These are phyloP conservation scores for Watsonalla binaria DNA, from an alignment of 2,888 invertebrate genomes.

Conservation along the genomic window DNA sequence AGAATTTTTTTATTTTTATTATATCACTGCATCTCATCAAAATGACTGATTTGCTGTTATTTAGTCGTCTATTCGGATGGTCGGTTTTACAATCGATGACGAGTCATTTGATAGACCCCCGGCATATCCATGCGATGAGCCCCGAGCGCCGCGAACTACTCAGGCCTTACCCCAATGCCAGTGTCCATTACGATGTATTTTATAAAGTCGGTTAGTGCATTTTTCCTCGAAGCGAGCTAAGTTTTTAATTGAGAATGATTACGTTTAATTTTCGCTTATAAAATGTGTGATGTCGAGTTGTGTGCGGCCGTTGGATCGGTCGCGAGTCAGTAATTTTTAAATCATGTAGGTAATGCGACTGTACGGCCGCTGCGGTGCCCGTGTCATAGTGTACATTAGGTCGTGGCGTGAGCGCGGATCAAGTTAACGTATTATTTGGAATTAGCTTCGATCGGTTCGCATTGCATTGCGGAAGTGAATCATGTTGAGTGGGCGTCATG, in stretches of 20 bases:
- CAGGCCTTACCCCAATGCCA: constrained; percentile 59
- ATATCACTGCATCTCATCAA: too few species aligned
- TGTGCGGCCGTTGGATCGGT: constrained; percentile 20
- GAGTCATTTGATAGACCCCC: too few species aligned
- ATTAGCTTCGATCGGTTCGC: constrained; percentile 33
- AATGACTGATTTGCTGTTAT: too few species aligned
- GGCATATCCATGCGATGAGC: too few species aligned
- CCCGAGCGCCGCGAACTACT: constrained; percentile 33
- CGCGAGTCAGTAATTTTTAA: constrained; percentile 30
- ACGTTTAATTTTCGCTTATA: constrained; percentile 35
- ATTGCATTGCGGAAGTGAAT: constrained; percentile 32
- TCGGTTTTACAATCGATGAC: too few species aligned
- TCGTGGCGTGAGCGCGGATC: constrained; percentile 45
- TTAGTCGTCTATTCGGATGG: too few species aligned
- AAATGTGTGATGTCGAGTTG: constrained; percentile 29
- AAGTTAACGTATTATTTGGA: constrained; percentile 24
- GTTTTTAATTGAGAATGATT: constrained; percentile 27
- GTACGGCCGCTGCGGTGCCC: constrained; percentile 25
- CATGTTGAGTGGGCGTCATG: constrained; percentile 38
- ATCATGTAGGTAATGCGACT: constrained; percentile 16
- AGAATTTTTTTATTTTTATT: too few species aligned
- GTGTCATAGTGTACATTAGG: constrained; percentile 52
- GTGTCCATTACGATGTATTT: constrained; percentile 47
- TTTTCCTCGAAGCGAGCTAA: constrained; percentile 28
- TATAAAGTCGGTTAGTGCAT: constrained; percentile 51